Percentiles rank a stretch among this genome's conserved stretches.
Conservation (phyloP, 2,113 vertebrate species). For the Lichenostomus cassidix region DNA sequence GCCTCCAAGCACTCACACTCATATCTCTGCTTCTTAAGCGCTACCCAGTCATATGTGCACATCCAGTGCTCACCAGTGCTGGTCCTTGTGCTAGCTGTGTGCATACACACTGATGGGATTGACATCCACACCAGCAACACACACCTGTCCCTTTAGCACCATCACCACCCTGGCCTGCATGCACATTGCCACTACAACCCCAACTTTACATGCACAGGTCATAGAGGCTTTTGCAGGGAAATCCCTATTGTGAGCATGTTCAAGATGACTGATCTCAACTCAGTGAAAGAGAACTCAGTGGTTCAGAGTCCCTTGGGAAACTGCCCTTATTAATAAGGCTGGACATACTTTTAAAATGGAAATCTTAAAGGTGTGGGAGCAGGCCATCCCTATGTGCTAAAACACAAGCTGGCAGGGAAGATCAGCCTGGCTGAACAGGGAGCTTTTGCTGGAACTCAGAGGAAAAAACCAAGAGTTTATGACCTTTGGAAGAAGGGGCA, state of each 20-base stretch:
- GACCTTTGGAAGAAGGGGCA: neutral
- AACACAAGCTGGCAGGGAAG: neutral
- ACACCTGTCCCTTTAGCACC: rapidly evolving
- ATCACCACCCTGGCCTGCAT: neutral
- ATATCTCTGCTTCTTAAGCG: neutral
- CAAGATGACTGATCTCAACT: neutral
- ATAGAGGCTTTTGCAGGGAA: neutral
- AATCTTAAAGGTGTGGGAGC: neutral
- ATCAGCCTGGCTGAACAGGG: neutral
- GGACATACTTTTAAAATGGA: neutral
- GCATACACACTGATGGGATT: neutral
- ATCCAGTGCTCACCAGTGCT: neutral
- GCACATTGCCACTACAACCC: neutral
- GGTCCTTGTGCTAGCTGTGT: neutral
- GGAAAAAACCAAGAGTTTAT: neutral
- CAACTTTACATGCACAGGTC: neutral
- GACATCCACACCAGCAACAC: neutral
- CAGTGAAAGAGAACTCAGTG: neutral
- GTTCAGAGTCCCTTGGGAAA: neutral
- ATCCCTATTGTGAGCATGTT: neutral
- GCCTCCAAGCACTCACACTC: slow-evolving; percentile 75
- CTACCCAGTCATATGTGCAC: neutral
- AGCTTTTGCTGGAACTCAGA: neutral
- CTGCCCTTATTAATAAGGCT: neutral
- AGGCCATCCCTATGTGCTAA: neutral